phyloP scores from a whole-genome alignment of 2,888 invertebrate species.

The Rutpela maculata region DNA sequence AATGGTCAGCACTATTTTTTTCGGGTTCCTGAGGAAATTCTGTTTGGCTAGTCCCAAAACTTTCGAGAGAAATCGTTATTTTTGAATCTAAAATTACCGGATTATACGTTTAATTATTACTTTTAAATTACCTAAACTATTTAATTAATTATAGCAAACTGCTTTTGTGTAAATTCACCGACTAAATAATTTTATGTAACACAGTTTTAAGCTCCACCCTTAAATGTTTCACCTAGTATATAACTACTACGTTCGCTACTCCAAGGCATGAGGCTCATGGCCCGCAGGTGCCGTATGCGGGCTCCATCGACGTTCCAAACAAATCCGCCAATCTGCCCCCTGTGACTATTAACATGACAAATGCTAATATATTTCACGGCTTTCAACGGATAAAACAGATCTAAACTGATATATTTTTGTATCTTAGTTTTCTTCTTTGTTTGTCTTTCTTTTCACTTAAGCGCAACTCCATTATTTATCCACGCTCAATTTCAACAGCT shows the following conservation, averaged over 20 bases:
- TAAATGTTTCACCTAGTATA: slow-evolving; percentile 17
- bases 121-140: no score
- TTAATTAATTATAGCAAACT: no score
- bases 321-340: slow-evolving; percentile 73
- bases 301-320: slow-evolving; percentile 65
- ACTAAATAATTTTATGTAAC: not conserved
- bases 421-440: slow-evolving; percentile 65
- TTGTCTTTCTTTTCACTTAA: slow-evolving; percentile 61
- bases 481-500: slow-evolving; percentile 18
- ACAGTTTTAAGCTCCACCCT: not conserved
- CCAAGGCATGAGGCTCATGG: slow-evolving; percentile 37
- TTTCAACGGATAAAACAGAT: slow-evolving; percentile 72
- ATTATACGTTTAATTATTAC: no score
- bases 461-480: slow-evolving; percentile 60
- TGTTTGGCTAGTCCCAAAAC: no score
- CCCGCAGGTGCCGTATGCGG: slow-evolving; percentile 69
- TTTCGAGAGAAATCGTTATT: no score
- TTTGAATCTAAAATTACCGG: no score
- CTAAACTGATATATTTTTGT: slow-evolving; percentile 71
- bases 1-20: no score
- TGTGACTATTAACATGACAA: slow-evolving; percentile 74
- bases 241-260: slow-evolving; percentile 8
- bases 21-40: no score
- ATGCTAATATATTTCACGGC: slow-evolving; percentile 74
- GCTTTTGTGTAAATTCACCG: no score